Evolutionary conservation across 2,113 vertebrate species (phyloP).

Genomic region (Sminthopsis crassicaudata): DNA sequence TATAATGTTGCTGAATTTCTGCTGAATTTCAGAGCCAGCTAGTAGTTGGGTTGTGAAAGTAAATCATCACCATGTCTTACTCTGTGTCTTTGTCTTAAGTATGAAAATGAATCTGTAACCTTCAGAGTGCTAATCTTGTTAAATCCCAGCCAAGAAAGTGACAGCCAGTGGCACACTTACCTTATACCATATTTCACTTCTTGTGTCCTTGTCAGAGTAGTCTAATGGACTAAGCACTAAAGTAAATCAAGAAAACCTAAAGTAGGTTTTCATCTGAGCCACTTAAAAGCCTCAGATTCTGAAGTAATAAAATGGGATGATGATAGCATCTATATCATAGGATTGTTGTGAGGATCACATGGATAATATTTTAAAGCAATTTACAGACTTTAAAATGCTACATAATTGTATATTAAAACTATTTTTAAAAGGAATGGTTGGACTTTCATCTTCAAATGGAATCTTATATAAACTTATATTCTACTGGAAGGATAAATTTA

Average conservation of each 20-base stretch:
- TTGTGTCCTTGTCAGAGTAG: neutral
- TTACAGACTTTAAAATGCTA: neutral
- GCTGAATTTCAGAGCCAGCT: neutral
- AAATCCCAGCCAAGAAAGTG: neutral
- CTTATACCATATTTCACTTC: neutral
- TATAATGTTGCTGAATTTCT: neutral
- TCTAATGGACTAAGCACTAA: neutral
- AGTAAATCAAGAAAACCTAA: neutral
- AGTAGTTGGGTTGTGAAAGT: rapidly evolving
- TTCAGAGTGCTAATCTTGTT: neutral
- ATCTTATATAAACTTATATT: neutral
- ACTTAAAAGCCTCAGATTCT: neutral
- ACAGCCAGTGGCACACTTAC: neutral
- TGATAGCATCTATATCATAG: neutral
- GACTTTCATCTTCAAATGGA: neutral
- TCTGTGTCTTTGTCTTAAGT: neutral
- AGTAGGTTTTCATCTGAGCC: neutral
- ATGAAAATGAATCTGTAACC: neutral
- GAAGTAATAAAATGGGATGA: neutral
- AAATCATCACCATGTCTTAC: neutral
- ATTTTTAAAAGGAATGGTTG: neutral
- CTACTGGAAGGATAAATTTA: neutral
- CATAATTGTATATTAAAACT: neutral
- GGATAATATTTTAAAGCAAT: neutral
- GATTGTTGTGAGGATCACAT: neutral